Evolutionary conservation across 2,888 invertebrate species (phyloP).

Genomic region (Gibbula magus): DNA sequence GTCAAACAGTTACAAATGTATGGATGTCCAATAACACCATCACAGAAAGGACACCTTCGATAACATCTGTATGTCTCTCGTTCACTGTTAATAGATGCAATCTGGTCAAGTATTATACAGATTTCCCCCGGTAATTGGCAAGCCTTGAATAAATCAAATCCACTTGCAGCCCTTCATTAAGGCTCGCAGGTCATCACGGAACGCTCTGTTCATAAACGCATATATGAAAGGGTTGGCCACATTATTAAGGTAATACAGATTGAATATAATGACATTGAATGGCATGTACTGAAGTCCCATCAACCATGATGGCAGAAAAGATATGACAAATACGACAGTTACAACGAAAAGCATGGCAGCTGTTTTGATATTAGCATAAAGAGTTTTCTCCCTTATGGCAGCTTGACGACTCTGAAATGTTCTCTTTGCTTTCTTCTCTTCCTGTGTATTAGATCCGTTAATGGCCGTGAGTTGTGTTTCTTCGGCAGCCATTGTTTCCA

Average conservation of each 20-base stretch:
- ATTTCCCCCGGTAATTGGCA: too few species aligned
- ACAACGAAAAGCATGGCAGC: constrained; percentile 75
- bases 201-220: constrained; percentile 74
- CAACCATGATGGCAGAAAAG: constrained; percentile 72
- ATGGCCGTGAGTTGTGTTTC: constrained; percentile 46
- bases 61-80: too few species aligned
- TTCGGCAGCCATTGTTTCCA: constrained; percentile 33
- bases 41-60: too few species aligned
- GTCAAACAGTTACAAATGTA: too few species aligned
- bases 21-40: too few species aligned
- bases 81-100: too few species aligned
- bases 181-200: constrained; percentile 64
- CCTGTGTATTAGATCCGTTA: constrained; percentile 23
- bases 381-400: constrained; percentile 57
- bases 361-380: constrained; percentile 71
- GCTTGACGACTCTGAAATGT: constrained; percentile 38
- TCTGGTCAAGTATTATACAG: too few species aligned
- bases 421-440: constrained; percentile 13
- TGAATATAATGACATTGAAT: constrained; percentile 67
- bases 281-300: constrained; percentile 64
- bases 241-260: constrained; percentile 73
- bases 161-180: constrained; percentile 22
- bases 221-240: constrained; percentile 74
- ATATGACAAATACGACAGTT: constrained; percentile 72
- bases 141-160: not conserved